Percentiles rank a stretch among this genome's conserved stretches.
Evolutionary conservation across 1,140 invertebrate genomes (phyloP).

Genomic region (Olivierus martensii): DNA sequence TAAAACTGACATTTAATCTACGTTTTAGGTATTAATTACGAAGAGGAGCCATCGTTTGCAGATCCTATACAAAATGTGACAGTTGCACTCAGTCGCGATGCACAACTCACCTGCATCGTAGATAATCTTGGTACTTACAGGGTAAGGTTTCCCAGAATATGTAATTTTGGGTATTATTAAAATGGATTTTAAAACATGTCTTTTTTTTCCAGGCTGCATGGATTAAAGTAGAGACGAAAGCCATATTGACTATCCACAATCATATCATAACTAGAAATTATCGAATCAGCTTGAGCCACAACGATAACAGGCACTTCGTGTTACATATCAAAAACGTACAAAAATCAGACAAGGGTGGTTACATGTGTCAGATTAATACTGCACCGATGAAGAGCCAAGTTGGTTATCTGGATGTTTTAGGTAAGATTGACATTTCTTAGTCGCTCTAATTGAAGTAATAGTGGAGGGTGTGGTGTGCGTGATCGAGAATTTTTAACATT

Average conservation of each 20-base stretch:
- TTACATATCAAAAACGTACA: constrained; percentile 78
- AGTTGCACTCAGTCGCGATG: constrained; percentile 57
- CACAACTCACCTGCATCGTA: constrained; percentile 59
- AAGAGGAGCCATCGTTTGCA: constrained; percentile 45
- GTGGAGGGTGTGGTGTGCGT: no score
- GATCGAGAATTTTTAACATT: no score
- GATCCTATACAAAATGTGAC: constrained; percentile 62
- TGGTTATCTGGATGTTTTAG: constrained; percentile 70
- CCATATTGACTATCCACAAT: constrained; percentile 70
- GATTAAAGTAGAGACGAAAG: constrained; percentile 20
- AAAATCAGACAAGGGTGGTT: constrained; percentile 70
- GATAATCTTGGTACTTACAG: constrained; percentile 62
- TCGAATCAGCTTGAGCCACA: constrained; percentile 65
- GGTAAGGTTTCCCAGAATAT: constrained; percentile 33
- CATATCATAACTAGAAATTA: constrained; percentile 62
- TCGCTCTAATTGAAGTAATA: no score
- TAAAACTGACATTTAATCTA: no score
- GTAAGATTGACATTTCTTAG: constrained; percentile 35
- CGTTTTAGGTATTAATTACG: neutral
- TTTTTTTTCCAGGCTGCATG: constrained; percentile 13
- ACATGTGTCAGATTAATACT: constrained; percentile 71
- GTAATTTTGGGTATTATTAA: no score
- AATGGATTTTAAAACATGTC: no score
- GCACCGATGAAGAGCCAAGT: constrained; percentile 81
- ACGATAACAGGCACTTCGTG: constrained; percentile 81